phyloP scores from a whole-genome alignment of 2,797 vertebrate genomes.

The Microchirus variegatus region DNA sequence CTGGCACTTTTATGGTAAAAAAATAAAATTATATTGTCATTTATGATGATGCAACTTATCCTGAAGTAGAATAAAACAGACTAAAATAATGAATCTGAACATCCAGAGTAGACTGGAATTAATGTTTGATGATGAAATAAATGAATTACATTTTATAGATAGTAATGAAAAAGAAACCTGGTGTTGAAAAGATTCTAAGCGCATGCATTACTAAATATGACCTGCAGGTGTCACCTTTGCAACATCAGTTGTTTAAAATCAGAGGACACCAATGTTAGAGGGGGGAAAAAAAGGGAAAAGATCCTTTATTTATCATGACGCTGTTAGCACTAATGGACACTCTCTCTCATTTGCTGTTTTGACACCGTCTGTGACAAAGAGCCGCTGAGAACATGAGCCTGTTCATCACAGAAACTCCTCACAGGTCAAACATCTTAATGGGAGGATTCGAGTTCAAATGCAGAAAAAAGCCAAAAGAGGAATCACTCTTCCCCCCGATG shows the following conservation, averaged over 20 bases:
- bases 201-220: constrained; percentile 6
- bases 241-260: background rate
- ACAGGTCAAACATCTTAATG: background rate
- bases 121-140: too few species aligned
- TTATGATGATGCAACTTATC: too few species aligned
- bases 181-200: too few species aligned
- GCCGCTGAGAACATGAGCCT: background rate
- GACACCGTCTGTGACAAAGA: background rate
- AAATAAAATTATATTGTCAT: too few species aligned
- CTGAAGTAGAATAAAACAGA: too few species aligned
- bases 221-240: constrained; percentile 52
- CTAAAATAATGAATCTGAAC: too few species aligned
- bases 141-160: too few species aligned
- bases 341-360: background rate
- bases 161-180: too few species aligned
- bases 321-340: background rate
- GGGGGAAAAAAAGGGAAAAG: too few species aligned
- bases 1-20: too few species aligned
- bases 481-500: constrained; percentile 1
- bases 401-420: background rate
- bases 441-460: background rate
- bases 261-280: background rate
- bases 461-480: constrained; percentile 1
- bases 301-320: background rate
- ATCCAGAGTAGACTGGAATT: too few species aligned